phyloP scores from a whole-genome alignment of 2,113 vertebrate species.

The Melozone crissalis region DNA sequence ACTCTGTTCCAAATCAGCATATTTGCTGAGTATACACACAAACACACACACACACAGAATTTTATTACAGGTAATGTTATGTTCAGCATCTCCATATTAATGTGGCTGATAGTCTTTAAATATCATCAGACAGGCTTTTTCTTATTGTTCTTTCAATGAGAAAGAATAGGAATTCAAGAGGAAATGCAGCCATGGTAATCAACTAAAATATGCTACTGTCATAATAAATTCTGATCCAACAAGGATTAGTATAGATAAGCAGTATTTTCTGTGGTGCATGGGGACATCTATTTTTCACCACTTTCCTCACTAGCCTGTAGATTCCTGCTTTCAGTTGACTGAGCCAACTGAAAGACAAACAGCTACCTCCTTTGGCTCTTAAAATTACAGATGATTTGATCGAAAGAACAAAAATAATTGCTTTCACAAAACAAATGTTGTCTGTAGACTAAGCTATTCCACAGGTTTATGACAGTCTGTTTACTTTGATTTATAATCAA shows the following conservation, averaged over 20 bases:
- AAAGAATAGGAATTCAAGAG: not conserved
- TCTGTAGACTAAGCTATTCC: constrained; percentile 19
- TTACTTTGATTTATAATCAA: constrained; percentile 64
- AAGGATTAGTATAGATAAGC: not conserved
- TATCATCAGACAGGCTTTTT: not conserved
- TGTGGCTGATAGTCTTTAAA: not conserved
- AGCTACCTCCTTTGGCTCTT: not conserved
- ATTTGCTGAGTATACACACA: not conserved
- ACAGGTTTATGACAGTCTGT: constrained; percentile 44
- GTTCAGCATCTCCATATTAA: not conserved
- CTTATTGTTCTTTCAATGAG: not conserved
- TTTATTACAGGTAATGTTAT: not conserved
- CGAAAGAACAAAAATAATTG: constrained; percentile 62
- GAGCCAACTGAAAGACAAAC: constrained; percentile 27
- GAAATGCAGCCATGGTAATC: not conserved
- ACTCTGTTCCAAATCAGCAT: not conserved
- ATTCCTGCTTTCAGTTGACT: constrained; percentile 36
- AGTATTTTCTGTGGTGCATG: not conserved
- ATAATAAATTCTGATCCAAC: constrained; percentile 41
- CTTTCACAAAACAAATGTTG: constrained; percentile 34
- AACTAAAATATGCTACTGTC: constrained; percentile 11
- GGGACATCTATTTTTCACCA: not conserved
- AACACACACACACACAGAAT: not conserved
- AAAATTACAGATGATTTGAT: constrained; percentile 53
- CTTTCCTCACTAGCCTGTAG: not conserved